These are phyloP conservation scores for Thera britannica DNA, from an alignment of 2,888 invertebrate genomes.

Conservation along the genomic window DNA sequence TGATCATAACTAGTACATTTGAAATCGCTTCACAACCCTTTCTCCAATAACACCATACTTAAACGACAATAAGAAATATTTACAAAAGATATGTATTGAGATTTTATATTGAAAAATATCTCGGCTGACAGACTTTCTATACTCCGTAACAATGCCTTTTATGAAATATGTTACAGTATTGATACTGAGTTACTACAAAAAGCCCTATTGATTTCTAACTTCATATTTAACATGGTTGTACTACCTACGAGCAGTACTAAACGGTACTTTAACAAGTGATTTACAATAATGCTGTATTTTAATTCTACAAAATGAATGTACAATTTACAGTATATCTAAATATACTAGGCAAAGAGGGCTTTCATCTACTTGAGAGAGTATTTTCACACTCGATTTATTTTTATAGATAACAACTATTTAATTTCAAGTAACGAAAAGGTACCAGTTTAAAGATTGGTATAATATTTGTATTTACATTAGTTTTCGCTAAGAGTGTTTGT, in stretches of 20 bases:
- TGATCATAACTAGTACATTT: conserved; percentile 10
- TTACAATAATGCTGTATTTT: too few species aligned
- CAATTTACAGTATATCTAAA: too few species aligned
- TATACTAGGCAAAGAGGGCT: too few species aligned
- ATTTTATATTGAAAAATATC: not conserved
- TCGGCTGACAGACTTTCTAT: not conserved
- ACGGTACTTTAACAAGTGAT: not conserved
- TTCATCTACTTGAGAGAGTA: not conserved
- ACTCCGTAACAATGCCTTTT: not conserved
- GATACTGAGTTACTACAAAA: not conserved
- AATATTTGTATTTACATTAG: not conserved
- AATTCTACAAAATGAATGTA: too few species aligned
- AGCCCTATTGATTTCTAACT: not conserved
- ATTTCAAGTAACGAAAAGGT: too few species aligned
- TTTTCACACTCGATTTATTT: not conserved
- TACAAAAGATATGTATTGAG: conserved; percentile 7
- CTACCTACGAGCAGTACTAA: not conserved
- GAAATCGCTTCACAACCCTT: conserved; percentile 10
- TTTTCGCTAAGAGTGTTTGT: not conserved
- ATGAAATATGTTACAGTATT: not conserved
- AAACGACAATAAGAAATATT: conserved; percentile 9
- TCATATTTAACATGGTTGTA: not conserved
- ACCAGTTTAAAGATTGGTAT: not conserved
- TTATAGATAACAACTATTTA: too few species aligned
- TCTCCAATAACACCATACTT: conserved; percentile 1